Conservation (phyloP, 2,888 invertebrate genomes). For the Sabatieria punctata region DNA sequence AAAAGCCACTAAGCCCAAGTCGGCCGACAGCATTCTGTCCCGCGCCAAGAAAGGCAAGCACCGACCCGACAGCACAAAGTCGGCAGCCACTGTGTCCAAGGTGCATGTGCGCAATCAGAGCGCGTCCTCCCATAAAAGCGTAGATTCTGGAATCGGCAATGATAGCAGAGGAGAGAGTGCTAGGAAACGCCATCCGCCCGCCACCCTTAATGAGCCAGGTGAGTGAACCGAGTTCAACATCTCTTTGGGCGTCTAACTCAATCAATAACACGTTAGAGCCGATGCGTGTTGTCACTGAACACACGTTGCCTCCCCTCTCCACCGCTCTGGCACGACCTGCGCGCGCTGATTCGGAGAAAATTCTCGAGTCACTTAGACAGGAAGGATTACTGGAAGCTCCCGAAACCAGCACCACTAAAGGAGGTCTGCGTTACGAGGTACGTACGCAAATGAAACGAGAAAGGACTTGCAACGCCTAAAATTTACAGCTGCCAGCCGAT, state of each 20-base stretch:
- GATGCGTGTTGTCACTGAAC: too few species aligned
- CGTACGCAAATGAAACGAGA: not conserved
- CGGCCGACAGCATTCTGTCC: not conserved
- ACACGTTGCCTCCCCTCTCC: too few species aligned
- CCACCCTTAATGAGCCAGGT: too few species aligned
- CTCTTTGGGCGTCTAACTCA: too few species aligned
- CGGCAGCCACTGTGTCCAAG: not conserved
- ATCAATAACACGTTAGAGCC: too few species aligned
- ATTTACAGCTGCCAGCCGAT: not conserved
- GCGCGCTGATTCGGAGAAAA: not conserved
- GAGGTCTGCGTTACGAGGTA: constrained; percentile 1
- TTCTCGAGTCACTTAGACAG: not conserved
- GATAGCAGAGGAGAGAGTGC: too few species aligned
- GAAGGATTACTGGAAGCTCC: not conserved
- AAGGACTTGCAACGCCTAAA: not conserved
- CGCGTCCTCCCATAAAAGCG: not conserved
- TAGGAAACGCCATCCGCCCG: too few species aligned
- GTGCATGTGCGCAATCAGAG: too few species aligned
- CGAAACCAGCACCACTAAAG: not conserved
- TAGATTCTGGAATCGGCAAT: not conserved
- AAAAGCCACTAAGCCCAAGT: not conserved
- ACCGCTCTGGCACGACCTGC: too few species aligned
- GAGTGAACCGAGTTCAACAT: too few species aligned
- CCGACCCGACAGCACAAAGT: too few species aligned
- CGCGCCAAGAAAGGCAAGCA: not conserved